A percentile compares a stretch with the other conserved stretches of the same genome.
phyloP scores from a whole-genome alignment of 2,113 vertebrate genomes.

The Gracilinanus agilis region DNA sequence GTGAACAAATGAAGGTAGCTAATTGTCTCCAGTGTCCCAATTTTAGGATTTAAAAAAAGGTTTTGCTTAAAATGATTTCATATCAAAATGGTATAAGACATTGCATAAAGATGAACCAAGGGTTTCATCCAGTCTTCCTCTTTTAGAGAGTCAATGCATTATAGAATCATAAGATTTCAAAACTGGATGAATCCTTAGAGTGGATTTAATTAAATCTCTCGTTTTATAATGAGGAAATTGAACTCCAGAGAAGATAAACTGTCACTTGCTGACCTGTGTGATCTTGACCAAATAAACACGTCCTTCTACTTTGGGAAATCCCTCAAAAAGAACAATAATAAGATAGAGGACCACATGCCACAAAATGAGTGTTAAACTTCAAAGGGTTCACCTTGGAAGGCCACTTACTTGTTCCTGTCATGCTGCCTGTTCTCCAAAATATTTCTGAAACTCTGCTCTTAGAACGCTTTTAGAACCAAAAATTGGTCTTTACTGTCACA shows the following conservation, averaged over 20 bases:
- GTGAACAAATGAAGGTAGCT: background rate
- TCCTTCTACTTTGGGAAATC: background rate
- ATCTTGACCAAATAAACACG: background rate
- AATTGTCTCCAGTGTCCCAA: background rate
- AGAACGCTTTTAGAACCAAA: background rate
- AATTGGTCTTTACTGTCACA: background rate
- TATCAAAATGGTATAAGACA: background rate
- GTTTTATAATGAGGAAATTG: background rate
- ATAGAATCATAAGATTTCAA: background rate
- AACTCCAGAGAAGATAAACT: background rate
- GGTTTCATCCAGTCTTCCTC: background rate
- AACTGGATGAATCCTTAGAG: background rate
- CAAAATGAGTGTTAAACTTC: constrained; percentile 3
- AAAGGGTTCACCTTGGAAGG: background rate
- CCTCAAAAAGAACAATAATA: background rate
- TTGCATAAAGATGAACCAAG: background rate
- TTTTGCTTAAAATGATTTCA: background rate
- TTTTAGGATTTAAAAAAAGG: background rate
- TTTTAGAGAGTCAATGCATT: background rate
- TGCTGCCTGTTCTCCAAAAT: background rate
- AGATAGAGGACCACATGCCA: background rate
- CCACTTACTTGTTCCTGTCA: background rate
- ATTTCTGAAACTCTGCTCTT: background rate
- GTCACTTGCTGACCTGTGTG: background rate
- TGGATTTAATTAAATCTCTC: background rate